Conservation (phyloP, 2,797 vertebrate genomes). For the Pempheris klunzingeri region DNA sequence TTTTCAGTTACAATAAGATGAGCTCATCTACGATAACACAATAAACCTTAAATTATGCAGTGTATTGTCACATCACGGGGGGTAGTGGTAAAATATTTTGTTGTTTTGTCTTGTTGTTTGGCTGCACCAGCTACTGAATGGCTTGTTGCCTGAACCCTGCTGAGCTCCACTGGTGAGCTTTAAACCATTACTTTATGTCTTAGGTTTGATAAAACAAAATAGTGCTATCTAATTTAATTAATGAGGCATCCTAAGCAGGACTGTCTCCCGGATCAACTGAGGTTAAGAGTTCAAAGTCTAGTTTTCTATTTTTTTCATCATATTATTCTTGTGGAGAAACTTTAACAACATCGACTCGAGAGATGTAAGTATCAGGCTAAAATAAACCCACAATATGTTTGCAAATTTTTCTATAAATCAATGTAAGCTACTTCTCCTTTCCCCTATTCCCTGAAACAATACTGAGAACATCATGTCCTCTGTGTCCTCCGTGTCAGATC, state of each 20-base stretch:
- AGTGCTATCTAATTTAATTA: background rate
- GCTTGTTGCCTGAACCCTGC: too few species aligned
- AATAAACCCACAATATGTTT: background rate
- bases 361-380: background rate
- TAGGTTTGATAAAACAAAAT: background rate
- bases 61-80: background rate
- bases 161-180: background rate
- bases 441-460: background rate
- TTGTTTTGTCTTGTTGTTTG: background rate
- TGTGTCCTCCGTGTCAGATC: background rate
- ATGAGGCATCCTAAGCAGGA: background rate
- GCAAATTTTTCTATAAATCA: background rate
- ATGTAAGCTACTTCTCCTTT: background rate
- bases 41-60: background rate
- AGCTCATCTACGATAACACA: too few species aligned
- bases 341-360: background rate
- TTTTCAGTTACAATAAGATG: background rate
- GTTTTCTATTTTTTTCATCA: background rate
- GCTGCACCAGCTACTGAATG: too few species aligned
- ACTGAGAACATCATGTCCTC: slow-evolving; percentile 4
- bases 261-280: background rate
- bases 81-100: background rate
- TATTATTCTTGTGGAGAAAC: background rate
- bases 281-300: background rate
- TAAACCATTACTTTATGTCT: background rate